Evolutionary conservation across 2,113 vertebrate genomes (phyloP), one percentile per base, ranked within the genome.

Genomic region (Panthera leo): DNA sequence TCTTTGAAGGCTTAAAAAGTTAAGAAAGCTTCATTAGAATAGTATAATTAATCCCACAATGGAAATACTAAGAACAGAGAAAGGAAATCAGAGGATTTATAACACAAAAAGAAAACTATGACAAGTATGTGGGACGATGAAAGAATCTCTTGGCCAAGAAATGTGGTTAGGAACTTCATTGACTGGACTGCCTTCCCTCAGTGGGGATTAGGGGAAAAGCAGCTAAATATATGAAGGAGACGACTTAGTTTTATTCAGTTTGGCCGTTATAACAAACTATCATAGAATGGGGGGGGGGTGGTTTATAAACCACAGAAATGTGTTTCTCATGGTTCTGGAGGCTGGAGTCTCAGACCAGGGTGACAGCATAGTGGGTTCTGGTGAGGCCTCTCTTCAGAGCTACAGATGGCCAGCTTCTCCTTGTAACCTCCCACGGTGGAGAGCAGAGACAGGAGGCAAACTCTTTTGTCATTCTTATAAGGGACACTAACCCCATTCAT

Each of bases 41-140:
- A 73, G 36, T 31, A 21, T 88, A 92, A 98, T 97, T 95, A 94
- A 96, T 80, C 48, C 36, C 82, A 85, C 18, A 87, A 93, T 84
- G 94, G 95, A 95, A 97, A n/a, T 75, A 84, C 15, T 71, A 95
- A 89, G 42, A 91, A 19, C 5, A 88, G 34, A 92, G 27, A 21
- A 86, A 93, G 15, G 27, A 84, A 89, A 42, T 67, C 0, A 7
- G 58, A 85, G 67, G 61, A 92, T 83, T 96, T 95, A 80, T 7
- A 84, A 61, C 48, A 90, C 14, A 85, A 36, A 85, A 51, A 25
- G 19, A 27, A 79, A 90, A 91, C 23, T 27, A 58, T 53, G 36
- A 14, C 51, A 93, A 88, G 45, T 27, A 91, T 3, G n/a, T 29
- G 0, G 0, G 67, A 89, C 36, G 65, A n/a, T 82, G 13, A 85